Evolutionary conservation across 2,113 vertebrate genomes (phyloP).

Genomic region (Takifugu bimaculatus): DNA sequence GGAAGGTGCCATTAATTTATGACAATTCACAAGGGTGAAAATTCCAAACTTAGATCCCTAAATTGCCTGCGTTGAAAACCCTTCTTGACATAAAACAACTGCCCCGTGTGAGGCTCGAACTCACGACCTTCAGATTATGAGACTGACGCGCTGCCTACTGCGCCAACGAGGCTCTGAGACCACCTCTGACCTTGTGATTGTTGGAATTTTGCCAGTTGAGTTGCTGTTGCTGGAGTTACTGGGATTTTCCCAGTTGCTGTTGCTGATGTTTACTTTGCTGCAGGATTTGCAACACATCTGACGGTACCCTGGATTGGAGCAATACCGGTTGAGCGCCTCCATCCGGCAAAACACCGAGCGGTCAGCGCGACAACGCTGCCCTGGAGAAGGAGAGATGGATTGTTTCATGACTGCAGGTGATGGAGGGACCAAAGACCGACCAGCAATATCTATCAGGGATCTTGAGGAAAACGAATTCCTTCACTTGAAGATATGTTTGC

Average conservation of each 20-base stretch:
- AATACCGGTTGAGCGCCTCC: slow-evolving; percentile 87
- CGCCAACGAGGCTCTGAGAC: no score
- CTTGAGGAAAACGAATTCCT: slow-evolving; percentile 21
- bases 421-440: neutral
- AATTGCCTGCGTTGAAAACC: no score
- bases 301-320: slow-evolving; percentile 82
- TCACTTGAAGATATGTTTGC: slow-evolving; percentile 92
- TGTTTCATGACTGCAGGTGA: neutral
- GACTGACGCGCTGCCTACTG: no score
- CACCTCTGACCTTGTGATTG: slow-evolving; percentile 14
- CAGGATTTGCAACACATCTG: slow-evolving; percentile 94
- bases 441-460: neutral
- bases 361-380: slow-evolving; percentile 85
- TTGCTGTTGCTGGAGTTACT: slow-evolving; percentile 50
- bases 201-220: slow-evolving; percentile 4
- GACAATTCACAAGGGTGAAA: no score
- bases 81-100: neutral
- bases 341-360: slow-evolving; percentile 90
- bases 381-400: slow-evolving; percentile 70
- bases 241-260: slow-evolving; percentile 24
- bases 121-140: no score
- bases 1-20: no score
- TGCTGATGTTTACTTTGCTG: slow-evolving; percentile 56
- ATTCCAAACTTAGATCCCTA: no score
- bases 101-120: no score